Percentiles rank a stretch among this genome's conserved stretches.
Evolutionary conservation across 2,113 vertebrate species (phyloP).

Genomic region (Hippocampus mohnikei): DNA sequence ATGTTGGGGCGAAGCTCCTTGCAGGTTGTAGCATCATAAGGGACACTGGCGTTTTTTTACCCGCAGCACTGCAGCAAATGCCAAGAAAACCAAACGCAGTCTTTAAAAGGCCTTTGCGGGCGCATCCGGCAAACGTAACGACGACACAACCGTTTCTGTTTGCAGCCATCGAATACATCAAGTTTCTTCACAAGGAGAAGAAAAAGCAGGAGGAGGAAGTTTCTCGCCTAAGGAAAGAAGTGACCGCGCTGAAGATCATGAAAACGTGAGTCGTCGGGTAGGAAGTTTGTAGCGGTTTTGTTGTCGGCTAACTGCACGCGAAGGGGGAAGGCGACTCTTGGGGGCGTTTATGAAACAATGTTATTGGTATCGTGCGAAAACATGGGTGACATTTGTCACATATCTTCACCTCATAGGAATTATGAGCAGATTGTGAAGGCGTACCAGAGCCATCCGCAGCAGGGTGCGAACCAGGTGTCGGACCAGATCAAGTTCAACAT

Average conservation of each 20-base stretch:
- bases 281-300: no score
- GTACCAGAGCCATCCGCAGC: conserved; percentile 89
- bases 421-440: conserved; percentile 98
- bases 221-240: conserved; percentile 88
- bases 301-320: no score
- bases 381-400: neutral
- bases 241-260: conserved; percentile 96
- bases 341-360: no score
- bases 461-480: conserved; percentile 88
- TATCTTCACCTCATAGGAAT: conserved; percentile 73
- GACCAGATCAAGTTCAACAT: conserved; percentile 95
- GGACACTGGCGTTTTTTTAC: no score
- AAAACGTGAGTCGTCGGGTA: conserved; percentile 83
- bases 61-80: no score
- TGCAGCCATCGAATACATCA: conserved; percentile 96
- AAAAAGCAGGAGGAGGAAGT: conserved; percentile 99
- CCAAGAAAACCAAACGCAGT: no score
- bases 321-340: no score
- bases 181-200: conserved; percentile 98
- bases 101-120: no score
- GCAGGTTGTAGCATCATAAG: neutral
- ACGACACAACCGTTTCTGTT: neutral
- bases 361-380: no score
- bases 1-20: neutral
- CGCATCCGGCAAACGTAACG: neutral